phyloP scores from a whole-genome alignment of 2,797 vertebrate species.

The Tenualosa thibaudeaui region DNA sequence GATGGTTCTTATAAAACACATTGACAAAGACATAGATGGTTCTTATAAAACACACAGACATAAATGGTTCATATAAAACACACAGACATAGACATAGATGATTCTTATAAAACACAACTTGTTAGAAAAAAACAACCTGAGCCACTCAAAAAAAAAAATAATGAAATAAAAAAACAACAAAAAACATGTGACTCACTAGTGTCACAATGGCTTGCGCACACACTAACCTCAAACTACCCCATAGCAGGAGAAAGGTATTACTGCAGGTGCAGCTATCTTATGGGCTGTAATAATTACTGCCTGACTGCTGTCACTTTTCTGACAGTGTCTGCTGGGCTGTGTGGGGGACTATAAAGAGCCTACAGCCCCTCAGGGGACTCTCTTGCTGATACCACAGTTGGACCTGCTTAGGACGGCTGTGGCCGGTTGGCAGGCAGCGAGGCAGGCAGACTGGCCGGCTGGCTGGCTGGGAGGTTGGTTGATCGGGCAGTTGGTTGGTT shows the following conservation, averaged over 20 bases:
- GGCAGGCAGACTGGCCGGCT: not conserved
- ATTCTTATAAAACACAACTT: not conserved
- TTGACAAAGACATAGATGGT: too few relatives aligned
- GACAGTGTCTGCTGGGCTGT: conserved; percentile 25
- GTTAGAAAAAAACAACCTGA: too few relatives aligned
- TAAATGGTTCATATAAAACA: too few relatives aligned
- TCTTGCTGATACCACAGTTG: conserved; percentile 12
- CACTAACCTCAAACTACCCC: too few relatives aligned
- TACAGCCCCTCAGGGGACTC: not conserved
- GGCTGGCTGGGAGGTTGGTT: not conserved
- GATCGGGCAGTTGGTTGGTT: not conserved
- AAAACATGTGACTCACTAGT: not conserved
- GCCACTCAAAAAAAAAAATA: not conserved
- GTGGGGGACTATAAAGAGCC: conserved; percentile 8
- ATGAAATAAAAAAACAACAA: not conserved
- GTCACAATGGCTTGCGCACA: not conserved
- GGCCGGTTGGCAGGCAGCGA: not conserved
- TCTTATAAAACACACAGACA: too few relatives aligned
- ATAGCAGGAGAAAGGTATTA: too few relatives aligned
- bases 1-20: too few relatives aligned
- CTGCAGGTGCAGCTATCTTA: conserved; percentile 3
- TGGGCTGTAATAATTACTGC: conserved; percentile 3
- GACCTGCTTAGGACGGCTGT: conserved; percentile 22
- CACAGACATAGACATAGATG: not conserved
- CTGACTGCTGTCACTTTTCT: conserved; percentile 21